phyloP scores from a whole-genome alignment of 1,140 invertebrate genomes.

The Bicyclus anynana region DNA sequence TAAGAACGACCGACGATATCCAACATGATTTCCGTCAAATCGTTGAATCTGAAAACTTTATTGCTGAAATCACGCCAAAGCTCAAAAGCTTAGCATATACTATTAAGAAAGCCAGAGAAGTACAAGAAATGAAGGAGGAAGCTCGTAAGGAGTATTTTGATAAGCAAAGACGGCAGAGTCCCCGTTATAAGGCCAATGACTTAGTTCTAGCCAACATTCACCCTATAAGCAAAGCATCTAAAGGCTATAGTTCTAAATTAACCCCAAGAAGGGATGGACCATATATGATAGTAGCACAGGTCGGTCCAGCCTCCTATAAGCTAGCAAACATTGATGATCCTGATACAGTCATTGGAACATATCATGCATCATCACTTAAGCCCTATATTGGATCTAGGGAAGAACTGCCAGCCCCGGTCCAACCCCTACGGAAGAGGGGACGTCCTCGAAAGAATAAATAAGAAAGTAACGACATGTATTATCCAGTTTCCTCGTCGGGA shows the following conservation, averaged over 20 bases:
- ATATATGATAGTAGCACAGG: background rate
- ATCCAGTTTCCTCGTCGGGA: background rate
- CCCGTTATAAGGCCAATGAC: background rate
- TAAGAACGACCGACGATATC: constrained; percentile 30
- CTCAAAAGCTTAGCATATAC: constrained; percentile 21
- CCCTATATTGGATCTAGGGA: background rate
- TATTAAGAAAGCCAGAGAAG: constrained; percentile 3
- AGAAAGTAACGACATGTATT: background rate
- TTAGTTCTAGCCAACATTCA: background rate
- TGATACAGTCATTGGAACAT: background rate
- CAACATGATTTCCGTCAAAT: constrained; percentile 32
- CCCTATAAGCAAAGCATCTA: background rate
- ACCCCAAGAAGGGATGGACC: too few relatives aligned
- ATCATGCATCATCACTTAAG: background rate
- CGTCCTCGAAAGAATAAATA: constrained; percentile 6
- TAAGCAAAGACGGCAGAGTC: background rate
- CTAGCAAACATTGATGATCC: background rate
- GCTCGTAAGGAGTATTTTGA: constrained; percentile 10
- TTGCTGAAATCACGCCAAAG: constrained; percentile 43
- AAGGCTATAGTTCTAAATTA: constrained; percentile 2
- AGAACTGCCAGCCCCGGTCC: background rate
- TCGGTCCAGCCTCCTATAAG: background rate
- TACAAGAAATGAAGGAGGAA: constrained; percentile 24
- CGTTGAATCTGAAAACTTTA: constrained; percentile 39
- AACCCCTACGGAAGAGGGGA: constrained; percentile 6